A percentile compares a stretch with the other conserved stretches of the same genome.
Conservation (phyloP, 2,113 vertebrate genomes). For the Bos javanicus region DNA sequence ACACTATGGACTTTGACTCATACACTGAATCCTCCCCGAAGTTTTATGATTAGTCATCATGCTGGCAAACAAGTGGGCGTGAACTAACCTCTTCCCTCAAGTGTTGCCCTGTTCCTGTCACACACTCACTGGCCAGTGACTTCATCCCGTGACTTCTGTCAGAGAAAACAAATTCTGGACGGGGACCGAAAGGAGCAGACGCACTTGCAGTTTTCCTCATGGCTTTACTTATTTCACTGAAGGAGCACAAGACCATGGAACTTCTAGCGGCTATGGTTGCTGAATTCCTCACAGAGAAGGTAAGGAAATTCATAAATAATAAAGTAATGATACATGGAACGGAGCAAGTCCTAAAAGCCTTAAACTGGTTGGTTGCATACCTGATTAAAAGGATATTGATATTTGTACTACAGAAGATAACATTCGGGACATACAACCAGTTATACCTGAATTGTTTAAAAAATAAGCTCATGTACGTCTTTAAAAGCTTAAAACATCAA, state of each 20-base stretch:
- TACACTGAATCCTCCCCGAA: neutral
- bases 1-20: neutral
- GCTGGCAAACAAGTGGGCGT: neutral
- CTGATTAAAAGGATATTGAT: neutral
- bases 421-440: neutral
- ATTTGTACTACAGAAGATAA: neutral
- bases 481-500: neutral
- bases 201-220: neutral
- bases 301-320: neutral
- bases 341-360: neutral
- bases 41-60: neutral
- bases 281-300: neutral
- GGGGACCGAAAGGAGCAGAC: neutral
- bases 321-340: neutral
- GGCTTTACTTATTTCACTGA: neutral
- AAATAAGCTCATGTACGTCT: neutral
- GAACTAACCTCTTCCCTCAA: neutral
- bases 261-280: fast-evolving
- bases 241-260: no score
- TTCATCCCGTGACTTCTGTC: neutral
- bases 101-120: neutral
- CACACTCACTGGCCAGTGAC: neutral
- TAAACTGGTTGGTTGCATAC: neutral
- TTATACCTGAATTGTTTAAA: neutral
- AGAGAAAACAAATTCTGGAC: neutral